Evolutionary conservation across 2,113 vertebrate species (phyloP), one percentile per base, ranked within the genome.

Genomic region (Gadus chalcogrammus): DNA sequence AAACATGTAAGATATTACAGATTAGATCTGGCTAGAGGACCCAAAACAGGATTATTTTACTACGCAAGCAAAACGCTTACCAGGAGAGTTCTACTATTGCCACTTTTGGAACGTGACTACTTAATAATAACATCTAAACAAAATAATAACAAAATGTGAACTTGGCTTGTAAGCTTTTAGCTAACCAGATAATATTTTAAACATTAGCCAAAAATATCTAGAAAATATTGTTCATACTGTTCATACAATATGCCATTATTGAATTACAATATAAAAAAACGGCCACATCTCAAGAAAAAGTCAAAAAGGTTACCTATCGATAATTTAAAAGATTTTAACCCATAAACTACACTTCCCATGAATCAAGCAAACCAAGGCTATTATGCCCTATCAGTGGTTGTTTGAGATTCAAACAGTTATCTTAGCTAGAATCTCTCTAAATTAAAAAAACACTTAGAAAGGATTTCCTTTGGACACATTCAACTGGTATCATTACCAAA

Each of bases 321-420:
- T 28, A 52, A 48, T 15, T 12, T 13, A 22, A 22, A 20, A 22
- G 18, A 31, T 61, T 20, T 17, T 18, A 35, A 69, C 64, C 35
- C 17, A n/a, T 18, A 42, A 8, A 35, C 31, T 12, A 20, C 63
- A 9, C 28, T 64, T 38, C 63, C 38, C 63, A 17, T 38, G 31
- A 2, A 35, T 48, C 22, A 13, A 16, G 35, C 65, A 52, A 66
- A 66, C 48, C 22, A 15, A 11, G 20, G 5, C 18, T 24, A 16
- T 24, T 55, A 67, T 28, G 24, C 13, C 18, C 20, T 17, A 66
- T 22, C 20, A 27, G 20, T 16, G 17, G 64, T 48, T 42, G 64
- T 42, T 65, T 65, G 64, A 65, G 64, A 42, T 65, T 35, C 35
- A 65, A 65, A 65, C 62, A 64, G n/a, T 65, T 18, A 15, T 18